Evolutionary conservation across 2,113 vertebrate species (phyloP).

Genomic region (Zosterops pallidus): DNA sequence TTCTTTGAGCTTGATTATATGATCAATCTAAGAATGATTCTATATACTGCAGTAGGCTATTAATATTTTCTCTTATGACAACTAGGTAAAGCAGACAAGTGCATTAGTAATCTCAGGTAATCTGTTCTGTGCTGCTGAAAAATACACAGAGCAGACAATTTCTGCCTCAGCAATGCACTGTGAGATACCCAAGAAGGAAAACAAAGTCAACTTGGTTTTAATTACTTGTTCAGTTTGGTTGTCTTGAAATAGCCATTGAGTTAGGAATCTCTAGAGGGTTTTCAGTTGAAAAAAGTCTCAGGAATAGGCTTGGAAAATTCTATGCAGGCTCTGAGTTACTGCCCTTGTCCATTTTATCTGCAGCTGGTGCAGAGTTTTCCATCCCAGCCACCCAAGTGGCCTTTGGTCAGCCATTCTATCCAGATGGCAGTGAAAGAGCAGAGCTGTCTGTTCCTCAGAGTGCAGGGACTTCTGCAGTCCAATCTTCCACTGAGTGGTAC

Average conservation of each 20-base stretch:
- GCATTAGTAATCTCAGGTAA: not conserved
- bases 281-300: not conserved
- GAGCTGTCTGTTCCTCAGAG: not conserved
- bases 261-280: not conserved
- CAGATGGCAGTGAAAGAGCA: not conserved
- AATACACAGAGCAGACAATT: not conserved
- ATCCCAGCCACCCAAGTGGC: not conserved
- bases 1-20: not conserved
- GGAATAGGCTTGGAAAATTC: not conserved
- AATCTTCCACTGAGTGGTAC: not conserved
- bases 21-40: not conserved
- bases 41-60: not conserved
- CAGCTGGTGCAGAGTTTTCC: not conserved
- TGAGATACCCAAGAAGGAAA: not conserved
- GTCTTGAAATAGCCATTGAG: not conserved
- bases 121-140: not conserved
- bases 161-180: not conserved
- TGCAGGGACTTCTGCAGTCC: not conserved
- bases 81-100: not conserved
- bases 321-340: not conserved
- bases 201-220: not conserved
- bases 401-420: not conserved
- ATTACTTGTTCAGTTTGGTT: not conserved
- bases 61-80: slow-evolving; percentile 2
- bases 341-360: not conserved